Evolutionary conservation across 2,113 vertebrate genomes (phyloP).

Genomic region (Planiliza haematocheilus): DNA sequence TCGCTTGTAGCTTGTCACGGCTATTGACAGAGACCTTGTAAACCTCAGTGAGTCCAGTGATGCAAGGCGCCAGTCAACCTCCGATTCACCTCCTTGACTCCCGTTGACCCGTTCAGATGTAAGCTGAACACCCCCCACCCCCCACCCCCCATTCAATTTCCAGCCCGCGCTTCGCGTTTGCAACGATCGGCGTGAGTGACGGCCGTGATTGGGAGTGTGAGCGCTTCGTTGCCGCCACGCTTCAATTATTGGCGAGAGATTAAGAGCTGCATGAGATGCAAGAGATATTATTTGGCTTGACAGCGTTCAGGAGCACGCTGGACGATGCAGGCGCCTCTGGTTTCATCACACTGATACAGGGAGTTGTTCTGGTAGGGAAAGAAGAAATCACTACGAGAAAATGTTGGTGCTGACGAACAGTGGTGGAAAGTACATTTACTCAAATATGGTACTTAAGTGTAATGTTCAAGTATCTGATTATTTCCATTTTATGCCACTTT

Average conservation of each 20-base stretch:
- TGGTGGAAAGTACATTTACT: too few relatives aligned
- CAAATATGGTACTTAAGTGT: too few relatives aligned
- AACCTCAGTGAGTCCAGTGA: constrained; percentile 53
- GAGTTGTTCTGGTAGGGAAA: constrained; percentile 35
- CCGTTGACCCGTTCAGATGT: constrained; percentile 43
- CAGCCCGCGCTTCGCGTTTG: constrained; percentile 32
- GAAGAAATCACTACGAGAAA: constrained; percentile 46
- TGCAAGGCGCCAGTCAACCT: constrained; percentile 61
- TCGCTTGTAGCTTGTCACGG: constrained; percentile 60
- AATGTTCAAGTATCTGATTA: too few relatives aligned
- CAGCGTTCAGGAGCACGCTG: constrained; percentile 27
- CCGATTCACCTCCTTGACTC: constrained; percentile 58
- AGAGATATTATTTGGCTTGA: constrained; percentile 50
- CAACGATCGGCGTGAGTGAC: constrained; percentile 47
- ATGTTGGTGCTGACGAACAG: constrained; percentile 59
- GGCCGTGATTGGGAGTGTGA: constrained; percentile 39
- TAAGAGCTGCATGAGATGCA: constrained; percentile 37
- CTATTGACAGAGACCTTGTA: constrained; percentile 71
- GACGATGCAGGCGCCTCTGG: constrained; percentile 25
- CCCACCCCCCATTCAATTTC: constrained; percentile 24
- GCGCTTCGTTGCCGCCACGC: constrained; percentile 41
- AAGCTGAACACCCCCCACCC: too few relatives aligned
- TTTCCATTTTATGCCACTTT: too few relatives aligned
- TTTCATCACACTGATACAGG: constrained; percentile 55
- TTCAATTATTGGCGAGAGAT: constrained; percentile 57